A percentile compares a stretch with the other conserved stretches of the same genome.
These are phyloP conservation scores for Emydoidea blandingii DNA, from an alignment of 2,797 vertebrate species.

Conservation along the genomic window DNA sequence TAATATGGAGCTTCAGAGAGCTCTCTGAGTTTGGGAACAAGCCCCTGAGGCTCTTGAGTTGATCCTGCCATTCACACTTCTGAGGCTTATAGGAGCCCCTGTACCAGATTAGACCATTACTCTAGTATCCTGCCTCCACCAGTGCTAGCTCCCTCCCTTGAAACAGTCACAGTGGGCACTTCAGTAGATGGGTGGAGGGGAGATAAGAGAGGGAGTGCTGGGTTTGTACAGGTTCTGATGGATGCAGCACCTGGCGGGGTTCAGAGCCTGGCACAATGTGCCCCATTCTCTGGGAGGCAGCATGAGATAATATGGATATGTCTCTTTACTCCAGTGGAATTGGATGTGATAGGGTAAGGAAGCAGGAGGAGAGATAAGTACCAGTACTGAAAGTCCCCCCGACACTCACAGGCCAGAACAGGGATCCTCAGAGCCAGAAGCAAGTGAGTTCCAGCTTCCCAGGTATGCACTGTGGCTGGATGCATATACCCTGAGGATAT, in stretches of 20 bases:
- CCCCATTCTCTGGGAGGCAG: not conserved
- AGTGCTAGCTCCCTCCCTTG: fast-evolving
- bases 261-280: not conserved
- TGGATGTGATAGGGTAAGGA: not conserved
- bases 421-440: not conserved
- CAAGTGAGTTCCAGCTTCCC: not conserved
- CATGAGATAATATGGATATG: not conserved
- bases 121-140: not conserved
- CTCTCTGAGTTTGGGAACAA: slow-evolving; percentile 42
- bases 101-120: not conserved
- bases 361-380: not conserved
- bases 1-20: not conserved
- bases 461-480: not conserved
- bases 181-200: not conserved
- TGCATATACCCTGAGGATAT: not conserved
- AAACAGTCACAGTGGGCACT: not conserved
- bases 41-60: slow-evolving; percentile 18
- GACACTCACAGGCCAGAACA: not conserved
- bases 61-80: slow-evolving; percentile 19
- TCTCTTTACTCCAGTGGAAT: not conserved
- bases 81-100: fast-evolving
- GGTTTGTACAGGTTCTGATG: not conserved
- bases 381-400: not conserved
- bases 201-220: not conserved
- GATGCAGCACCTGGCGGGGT: not conserved